A percentile compares a stretch with the other conserved stretches of the same genome.
Conservation (phyloP, 1,140 invertebrate species). For the Portunus trituberculatus region DNA sequence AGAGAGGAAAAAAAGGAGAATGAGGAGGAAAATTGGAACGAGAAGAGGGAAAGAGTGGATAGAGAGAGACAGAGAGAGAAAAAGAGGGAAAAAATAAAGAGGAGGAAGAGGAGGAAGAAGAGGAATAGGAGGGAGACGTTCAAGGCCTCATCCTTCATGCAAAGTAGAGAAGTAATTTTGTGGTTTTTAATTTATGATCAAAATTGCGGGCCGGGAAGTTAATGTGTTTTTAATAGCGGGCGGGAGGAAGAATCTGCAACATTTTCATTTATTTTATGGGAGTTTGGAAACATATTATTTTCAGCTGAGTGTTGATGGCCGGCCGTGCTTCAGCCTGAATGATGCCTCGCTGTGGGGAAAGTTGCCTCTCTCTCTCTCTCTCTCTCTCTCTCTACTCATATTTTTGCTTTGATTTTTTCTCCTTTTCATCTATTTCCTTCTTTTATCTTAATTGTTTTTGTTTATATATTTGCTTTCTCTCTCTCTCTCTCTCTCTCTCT, state of each 20-base stretch:
- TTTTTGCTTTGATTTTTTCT: background rate
- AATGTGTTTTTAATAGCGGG: conserved; percentile 14
- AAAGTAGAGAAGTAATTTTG: conserved; percentile 23
- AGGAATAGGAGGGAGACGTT: background rate
- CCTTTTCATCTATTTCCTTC: no score
- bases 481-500: conserved; percentile 30
- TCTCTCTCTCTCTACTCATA: conserved; percentile 31
- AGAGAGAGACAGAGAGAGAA: background rate
- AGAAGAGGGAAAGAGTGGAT: background rate
- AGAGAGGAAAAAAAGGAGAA: no score
- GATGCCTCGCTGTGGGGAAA: background rate
- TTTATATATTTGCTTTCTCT: conserved; percentile 26
- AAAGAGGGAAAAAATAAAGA: background rate
- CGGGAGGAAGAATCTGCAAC: conserved; percentile 8
- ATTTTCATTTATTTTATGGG: conserved; percentile 4
- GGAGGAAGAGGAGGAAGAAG: background rate
- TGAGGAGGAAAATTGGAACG: no score
- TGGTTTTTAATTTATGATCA: conserved; percentile 3
- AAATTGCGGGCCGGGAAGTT: conserved; percentile 10
- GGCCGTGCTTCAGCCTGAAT: background rate
- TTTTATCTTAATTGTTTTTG: background rate
- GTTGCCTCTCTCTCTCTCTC: conserved; percentile 35
- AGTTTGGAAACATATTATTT: conserved; percentile 24
- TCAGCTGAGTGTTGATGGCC: background rate
- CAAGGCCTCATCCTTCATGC: background rate